phyloP scores from a whole-genome alignment of 2,888 invertebrate genomes.

The Ennomos quercinarius region DNA sequence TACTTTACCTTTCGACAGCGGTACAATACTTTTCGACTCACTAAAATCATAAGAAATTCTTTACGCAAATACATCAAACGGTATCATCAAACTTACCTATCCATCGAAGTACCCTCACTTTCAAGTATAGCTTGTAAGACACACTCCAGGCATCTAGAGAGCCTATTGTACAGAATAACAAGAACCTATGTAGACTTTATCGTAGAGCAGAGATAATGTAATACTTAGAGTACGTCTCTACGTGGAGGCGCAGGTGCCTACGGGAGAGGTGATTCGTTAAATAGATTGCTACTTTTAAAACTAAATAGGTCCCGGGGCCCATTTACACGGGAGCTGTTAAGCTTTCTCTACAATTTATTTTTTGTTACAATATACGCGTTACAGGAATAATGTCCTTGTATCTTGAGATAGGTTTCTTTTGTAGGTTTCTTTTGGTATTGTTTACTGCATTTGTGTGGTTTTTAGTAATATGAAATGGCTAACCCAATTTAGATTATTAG shows the following conservation, averaged over 20 bases:
- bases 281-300: conserved; percentile 39
- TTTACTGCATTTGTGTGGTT: too few relatives aligned
- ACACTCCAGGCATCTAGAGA: background rate
- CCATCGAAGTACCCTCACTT: conserved; percentile 1
- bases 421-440: too few relatives aligned
- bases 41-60: too few relatives aligned
- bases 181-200: background rate
- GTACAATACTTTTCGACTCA: too few relatives aligned
- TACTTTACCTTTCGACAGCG: too few relatives aligned
- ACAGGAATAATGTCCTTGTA: conserved; percentile 1
- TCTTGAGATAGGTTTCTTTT: too few relatives aligned
- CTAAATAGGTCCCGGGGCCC: conserved; percentile 32
- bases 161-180: conserved; percentile 4
- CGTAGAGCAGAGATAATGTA: too few relatives aligned
- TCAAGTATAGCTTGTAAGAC: background rate
- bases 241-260: conserved; percentile 32
- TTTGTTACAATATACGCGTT: conserved; percentile 12
- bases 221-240: conserved; percentile 3
- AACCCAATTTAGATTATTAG: too few relatives aligned
- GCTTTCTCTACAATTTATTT: conserved; percentile 28
- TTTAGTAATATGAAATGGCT: too few relatives aligned
- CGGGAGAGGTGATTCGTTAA: conserved; percentile 28
- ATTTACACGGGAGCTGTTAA: conserved; percentile 20
- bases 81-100: background rate
- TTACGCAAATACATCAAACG: background rate